Base-by-base conservation (phyloP, 2,888 invertebrate species). In the Muscina levida region DNA sequence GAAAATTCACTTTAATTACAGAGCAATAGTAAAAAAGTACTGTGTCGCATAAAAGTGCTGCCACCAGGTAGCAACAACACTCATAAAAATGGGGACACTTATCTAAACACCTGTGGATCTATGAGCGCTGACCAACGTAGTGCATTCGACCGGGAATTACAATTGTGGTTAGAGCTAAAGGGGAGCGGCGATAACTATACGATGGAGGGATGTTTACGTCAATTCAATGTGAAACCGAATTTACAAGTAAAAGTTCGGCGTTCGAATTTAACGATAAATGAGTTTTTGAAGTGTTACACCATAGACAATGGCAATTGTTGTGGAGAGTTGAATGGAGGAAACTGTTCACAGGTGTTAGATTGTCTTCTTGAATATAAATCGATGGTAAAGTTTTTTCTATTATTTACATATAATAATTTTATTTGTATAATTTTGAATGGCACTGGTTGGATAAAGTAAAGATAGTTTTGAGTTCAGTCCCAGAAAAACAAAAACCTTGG, bases 81-180 rank as follows among this genome's bases (percentile, higher is more conserved):
- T n/a, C n/a, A 44, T 13, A 66, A 31, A 46, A 56, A 48, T 46
- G 62, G 2, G 13, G 8, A 0, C 26, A 72, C n/a, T n/a, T n/a
- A 57, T n/a, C n/a, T 39, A 56, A 76, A 57, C 48, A 72, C 72
- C 42, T 81, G 74, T 65, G 74, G 74, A 68, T 57, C 13, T 22
- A 56, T 81, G 22, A 68, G 74, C n/a, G 37, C 46, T 10, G 62
- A 77, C 1, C 77, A 81, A 39, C 77, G 81, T 77, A 42, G 39
- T 8, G 13, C 2, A 22, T 81, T 81, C 13, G 81, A 81, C 13
- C 26, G 57, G 22, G 53, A 72, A 48, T 17, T 81, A 46, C 44
- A n/a, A 10, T 77, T n/a, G 8, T 72, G 31, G 72, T 37, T 37
- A n/a, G 42, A 31, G 11, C 68, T 2, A 10, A 3, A 26, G 4